Evolutionary conservation across 2,797 vertebrate species (phyloP), one percentile per base, ranked within the genome.

Genomic region (Manis javanica): DNA sequence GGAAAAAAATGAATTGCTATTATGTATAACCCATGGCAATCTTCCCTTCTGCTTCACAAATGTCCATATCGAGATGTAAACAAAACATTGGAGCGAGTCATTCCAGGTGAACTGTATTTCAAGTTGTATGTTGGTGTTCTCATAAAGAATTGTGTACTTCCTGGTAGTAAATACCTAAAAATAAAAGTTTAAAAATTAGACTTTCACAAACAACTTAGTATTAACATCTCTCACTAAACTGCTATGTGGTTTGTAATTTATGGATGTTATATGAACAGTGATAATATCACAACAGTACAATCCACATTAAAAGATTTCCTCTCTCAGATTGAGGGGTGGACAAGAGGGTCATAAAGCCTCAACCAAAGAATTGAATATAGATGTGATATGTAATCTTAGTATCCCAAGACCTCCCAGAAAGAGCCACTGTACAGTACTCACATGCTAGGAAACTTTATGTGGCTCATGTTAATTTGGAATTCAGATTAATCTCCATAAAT

Each of bases 161-260:
- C 99, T 99, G 99, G 99, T 98, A 99, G 98, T 98, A 99, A 99
- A 99, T 98, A 99, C 99, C 99, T 99, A 99, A 93, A 98, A 98
- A 98, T 98, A 19, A 98, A 66, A 95, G 96, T 88, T 78, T 84
- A 97, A 98, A 96, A 96, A 96, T 91, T 94, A 97, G 79, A 96
- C 88, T 96, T 97, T 97, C 94, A 98, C 26, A 97, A 96, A 66
- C 74, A 96, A 97, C 87, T 64, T 77, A 97, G 61, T 18, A 96
- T 92, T 90, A 93, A 87, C 26, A 81, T 85, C 23, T 69, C 24
- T 93, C 64, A 96, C 31, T 88, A 82, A 93, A 90, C 5, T 61
- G 34, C 53, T 94, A 93, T 84, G 55, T 1, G 66, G n/a, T 46
- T 85, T 82, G 18, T 39, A 94, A 77, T 42, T 94, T 81, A 77